Evolutionary conservation across 2,113 vertebrate species (phyloP).

Genomic region (Erythrolamprus reginae): DNA sequence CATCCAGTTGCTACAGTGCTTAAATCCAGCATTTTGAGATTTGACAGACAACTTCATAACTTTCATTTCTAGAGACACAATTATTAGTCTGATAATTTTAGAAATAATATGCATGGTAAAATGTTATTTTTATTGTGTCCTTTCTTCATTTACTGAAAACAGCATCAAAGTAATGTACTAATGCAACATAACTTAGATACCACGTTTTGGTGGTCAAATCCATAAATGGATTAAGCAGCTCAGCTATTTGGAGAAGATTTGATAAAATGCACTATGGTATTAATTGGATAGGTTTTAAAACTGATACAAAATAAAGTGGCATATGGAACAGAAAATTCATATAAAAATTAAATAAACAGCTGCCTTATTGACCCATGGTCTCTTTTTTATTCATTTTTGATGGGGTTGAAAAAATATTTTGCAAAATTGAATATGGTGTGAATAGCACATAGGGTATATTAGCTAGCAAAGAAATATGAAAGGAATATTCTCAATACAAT

Average conservation of each 20-base stretch:
- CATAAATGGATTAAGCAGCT: background rate
- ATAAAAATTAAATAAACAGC: background rate
- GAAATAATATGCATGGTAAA: background rate
- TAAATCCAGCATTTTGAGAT: background rate
- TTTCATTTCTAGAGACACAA: background rate
- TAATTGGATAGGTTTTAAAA: background rate
- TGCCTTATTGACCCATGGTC: background rate
- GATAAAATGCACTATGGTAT: constrained; percentile 1
- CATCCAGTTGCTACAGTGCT: background rate
- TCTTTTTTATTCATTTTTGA: background rate
- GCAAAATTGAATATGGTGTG: background rate
- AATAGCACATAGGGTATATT: background rate
- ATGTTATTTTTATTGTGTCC: background rate
- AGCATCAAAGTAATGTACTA: background rate
- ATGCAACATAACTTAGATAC: background rate
- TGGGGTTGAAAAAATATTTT: background rate
- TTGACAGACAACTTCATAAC: background rate
- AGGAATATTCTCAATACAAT: background rate
- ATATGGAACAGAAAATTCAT: background rate
- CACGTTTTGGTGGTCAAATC: constrained; percentile 4
- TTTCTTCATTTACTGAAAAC: background rate
- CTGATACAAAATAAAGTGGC: fast-evolving
- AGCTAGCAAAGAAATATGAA: background rate
- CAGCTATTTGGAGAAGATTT: constrained; percentile 15
- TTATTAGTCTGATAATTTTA: background rate